Percentiles rank a stretch among this genome's conserved stretches.
These are phyloP conservation scores for Ichneumoninae sp. DNA, from an alignment of 2,888 invertebrate species.

Conservation along the genomic window DNA sequence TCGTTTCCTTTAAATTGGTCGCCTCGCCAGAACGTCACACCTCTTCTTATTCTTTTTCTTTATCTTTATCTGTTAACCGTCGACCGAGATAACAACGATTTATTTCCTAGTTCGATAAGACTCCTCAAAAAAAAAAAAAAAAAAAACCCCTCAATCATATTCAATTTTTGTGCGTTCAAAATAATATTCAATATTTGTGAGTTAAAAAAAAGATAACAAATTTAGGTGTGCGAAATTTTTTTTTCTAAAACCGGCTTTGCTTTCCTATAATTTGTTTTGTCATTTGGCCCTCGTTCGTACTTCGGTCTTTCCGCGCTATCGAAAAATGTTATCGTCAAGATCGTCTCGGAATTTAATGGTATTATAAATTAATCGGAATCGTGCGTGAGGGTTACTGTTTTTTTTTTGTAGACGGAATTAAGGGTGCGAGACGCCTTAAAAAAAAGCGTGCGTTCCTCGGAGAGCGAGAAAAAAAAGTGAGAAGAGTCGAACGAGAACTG, in stretches of 20 bases:
- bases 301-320: background rate
- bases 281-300: background rate
- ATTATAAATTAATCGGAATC: constrained; percentile 11
- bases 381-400: background rate
- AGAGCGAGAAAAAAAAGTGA: constrained; percentile 12
- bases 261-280: background rate
- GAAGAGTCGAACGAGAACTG: constrained; percentile 23
- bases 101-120: background rate
- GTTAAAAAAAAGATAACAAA: background rate
- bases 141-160: background rate
- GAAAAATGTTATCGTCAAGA: background rate
- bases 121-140: background rate
- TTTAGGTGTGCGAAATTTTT: background rate
- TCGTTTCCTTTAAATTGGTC: constrained; percentile 23
- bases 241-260: background rate
- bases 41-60: background rate
- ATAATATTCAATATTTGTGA: background rate
- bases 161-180: background rate
- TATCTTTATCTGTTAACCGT: background rate
- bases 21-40: background rate
- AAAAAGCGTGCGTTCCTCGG: constrained; percentile 28
- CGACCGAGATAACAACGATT: background rate
- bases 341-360: background rate
- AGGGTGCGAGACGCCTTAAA: constrained; percentile 19
- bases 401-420: constrained; percentile 27